These are phyloP conservation scores for Porites rus DNA, from an alignment of 92 coral and sea anemone species.

Conservation along the genomic window DNA sequence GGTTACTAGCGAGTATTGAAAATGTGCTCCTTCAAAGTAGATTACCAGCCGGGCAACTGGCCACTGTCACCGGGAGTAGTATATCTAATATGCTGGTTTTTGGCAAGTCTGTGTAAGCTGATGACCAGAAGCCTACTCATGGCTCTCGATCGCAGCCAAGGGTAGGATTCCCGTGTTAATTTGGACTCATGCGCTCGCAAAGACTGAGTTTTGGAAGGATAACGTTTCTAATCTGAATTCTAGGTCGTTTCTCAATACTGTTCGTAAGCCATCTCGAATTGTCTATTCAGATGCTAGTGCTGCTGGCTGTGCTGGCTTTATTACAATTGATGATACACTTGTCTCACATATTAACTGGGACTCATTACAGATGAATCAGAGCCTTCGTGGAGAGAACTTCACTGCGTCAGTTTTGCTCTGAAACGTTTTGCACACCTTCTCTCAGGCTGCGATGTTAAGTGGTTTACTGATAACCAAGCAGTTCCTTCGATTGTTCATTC, in stretches of 20 bases:
- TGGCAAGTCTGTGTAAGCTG: too few species aligned
- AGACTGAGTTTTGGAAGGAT: constrained; percentile 41
- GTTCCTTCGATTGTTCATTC: too few species aligned
- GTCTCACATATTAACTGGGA: constrained; percentile 61
- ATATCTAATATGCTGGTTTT: too few species aligned
- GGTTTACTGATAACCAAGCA: too few species aligned
- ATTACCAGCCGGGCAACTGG: too few species aligned
- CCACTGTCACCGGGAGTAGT: too few species aligned
- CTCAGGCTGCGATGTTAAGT: too few species aligned
- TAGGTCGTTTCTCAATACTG: too few species aligned
- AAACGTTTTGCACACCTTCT: background rate
- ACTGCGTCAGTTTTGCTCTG: background rate
- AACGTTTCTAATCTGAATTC: background rate
- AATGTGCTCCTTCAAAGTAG: too few species aligned
- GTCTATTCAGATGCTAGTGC: constrained; percentile 42
- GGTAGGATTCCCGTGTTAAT: constrained; percentile 7
- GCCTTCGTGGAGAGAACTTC: constrained; percentile 33
- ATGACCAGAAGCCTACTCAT: too few species aligned
- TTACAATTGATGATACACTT: constrained; percentile 42
- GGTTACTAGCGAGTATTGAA: constrained; percentile 43
- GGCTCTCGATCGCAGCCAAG: background rate
- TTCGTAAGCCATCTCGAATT: background rate
- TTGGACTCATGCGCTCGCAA: constrained; percentile 4
- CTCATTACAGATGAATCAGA: constrained; percentile 22
- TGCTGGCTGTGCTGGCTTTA: constrained; percentile 65